A percentile compares a stretch with the other conserved stretches of the same genome.
Conservation (phyloP, 1,140 invertebrate genomes). For the Caerostris darwini region DNA sequence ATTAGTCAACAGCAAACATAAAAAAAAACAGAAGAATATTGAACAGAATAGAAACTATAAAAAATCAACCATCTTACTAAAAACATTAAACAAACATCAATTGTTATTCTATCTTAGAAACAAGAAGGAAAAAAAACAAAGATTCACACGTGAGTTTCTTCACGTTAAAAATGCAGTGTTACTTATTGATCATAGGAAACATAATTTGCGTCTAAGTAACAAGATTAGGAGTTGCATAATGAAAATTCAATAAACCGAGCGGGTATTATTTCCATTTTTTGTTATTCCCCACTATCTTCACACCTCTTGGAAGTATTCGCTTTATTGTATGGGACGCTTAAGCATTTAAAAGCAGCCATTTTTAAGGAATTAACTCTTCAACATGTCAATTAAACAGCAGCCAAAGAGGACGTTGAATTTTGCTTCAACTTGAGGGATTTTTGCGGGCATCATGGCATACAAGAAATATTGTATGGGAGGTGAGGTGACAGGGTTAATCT, state of each 20-base stretch:
- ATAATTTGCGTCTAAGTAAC: conserved; percentile 23
- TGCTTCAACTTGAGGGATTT: neutral
- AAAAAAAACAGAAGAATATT: neutral
- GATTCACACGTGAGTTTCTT: neutral
- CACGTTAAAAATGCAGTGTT: neutral
- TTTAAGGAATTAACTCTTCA: conserved; percentile 33
- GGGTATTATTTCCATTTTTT: neutral
- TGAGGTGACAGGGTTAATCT: neutral
- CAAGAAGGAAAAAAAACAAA: no score
- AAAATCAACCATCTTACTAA: no score
- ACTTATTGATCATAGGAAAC: neutral
- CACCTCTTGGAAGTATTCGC: neutral
- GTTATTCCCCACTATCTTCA: neutral
- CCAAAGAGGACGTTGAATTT: neutral
- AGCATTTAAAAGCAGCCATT: neutral
- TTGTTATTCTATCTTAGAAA: no score
- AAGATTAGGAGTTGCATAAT: neutral
- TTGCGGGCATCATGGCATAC: neutral
- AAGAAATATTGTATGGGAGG: neutral
- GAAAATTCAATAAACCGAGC: conserved; percentile 28
- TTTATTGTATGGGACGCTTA: neutral
- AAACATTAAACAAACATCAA: neutral
- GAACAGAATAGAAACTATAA: no score
- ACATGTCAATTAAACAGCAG: neutral
- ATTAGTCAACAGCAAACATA: neutral